Evolutionary conservation across 2,113 vertebrate genomes (phyloP).

Genomic region (Benitochromis conjunctus): DNA sequence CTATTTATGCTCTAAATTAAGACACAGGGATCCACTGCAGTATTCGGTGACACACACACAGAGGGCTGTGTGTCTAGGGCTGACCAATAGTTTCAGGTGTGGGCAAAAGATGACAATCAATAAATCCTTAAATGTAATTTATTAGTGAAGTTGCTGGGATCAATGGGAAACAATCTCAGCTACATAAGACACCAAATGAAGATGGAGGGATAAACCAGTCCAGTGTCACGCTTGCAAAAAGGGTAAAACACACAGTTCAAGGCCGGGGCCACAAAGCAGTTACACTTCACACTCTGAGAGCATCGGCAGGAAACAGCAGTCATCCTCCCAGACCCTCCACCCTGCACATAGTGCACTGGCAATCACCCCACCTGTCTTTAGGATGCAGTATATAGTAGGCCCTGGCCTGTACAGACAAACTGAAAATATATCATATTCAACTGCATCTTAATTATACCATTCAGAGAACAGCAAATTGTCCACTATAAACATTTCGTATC

Average conservation of each 20-base stretch:
- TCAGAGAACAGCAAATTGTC: no score
- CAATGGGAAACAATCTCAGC: neutral
- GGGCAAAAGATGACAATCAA: neutral
- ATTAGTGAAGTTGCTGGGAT: neutral
- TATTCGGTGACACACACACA: neutral
- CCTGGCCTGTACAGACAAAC: neutral
- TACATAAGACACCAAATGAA: neutral
- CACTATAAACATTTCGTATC: no score
- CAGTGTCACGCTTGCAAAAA: neutral
- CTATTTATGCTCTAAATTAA: neutral
- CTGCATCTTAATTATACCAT: neutral
- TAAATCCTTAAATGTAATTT: neutral
- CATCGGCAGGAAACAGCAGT: neutral
- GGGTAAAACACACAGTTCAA: neutral
- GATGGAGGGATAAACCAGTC: neutral
- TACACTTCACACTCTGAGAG: neutral
- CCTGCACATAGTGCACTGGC: neutral
- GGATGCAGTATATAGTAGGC: neutral
- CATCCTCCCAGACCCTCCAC: neutral
- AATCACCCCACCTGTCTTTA: neutral
- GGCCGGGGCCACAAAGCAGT: neutral
- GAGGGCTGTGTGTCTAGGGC: neutral
- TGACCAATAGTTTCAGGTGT: neutral
- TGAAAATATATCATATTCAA: neutral
- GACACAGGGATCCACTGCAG: neutral